Evolutionary conservation across 2,797 vertebrate species (phyloP), one percentile per base, ranked within the genome.

Genomic region (Leuciscus waleckii): DNA sequence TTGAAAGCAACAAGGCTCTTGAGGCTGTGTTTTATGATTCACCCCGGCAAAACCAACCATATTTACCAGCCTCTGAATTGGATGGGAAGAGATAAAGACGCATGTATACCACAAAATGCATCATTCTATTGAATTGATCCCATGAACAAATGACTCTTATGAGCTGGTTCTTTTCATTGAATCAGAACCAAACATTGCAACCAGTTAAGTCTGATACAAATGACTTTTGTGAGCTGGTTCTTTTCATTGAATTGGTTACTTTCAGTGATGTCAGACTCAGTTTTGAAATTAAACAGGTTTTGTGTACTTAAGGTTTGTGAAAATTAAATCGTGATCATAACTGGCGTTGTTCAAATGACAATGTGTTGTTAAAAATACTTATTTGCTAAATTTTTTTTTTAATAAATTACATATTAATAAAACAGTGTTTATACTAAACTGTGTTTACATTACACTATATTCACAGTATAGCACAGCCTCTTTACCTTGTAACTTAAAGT

Each of bases 311-410:
- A 58, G 35, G 2, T 61, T 61, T 39, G 35, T 61, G 7, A 41
- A 77, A 58, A 35, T 41, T n/a, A 37, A 77, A 77, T n/a, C 54
- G 39, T 35, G 19, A 6, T 78, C 23, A 61, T 61, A 41, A 78
- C 54, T 6, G 23, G 41, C 54, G 6, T 56, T 26, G 35, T 26
- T 77, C 75, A n/a, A 9, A 37, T 58, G 51, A 58, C 13, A 58
- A n/a, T n/a, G 7, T 26, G 23, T 26, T 58, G 23, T 78, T 61
- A 17, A 41, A 77, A 63, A 29, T 7, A 16, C 17, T 37, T 0
- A 10, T 68, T 67, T 35, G 65, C 17, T 1, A 67, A 67, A 35
- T 1, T 9, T 3, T 0, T 14, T 46, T 63, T 65, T 65, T 58
- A n/a, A 23, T n/a, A n/a, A n/a, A 58, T 37, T 21, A 68, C 29